Evolutionary conservation across 2,113 vertebrate species (phyloP).

Genomic region (Mobula birostris): DNA sequence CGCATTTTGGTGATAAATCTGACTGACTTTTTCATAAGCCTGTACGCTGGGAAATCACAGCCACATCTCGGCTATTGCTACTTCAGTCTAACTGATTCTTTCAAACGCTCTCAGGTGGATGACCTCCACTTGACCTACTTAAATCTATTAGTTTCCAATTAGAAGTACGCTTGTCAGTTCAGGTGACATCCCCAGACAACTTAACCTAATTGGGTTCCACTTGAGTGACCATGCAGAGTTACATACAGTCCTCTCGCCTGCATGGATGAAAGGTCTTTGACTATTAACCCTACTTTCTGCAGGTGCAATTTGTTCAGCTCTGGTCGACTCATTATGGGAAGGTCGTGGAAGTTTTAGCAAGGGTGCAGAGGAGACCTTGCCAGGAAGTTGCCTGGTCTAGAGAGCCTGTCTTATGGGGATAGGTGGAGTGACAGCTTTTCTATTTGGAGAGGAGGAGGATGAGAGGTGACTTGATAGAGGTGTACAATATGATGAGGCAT

Average conservation of each 20-base stretch:
- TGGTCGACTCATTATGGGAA: too few relatives aligned
- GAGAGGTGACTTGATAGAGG: too few relatives aligned
- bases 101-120: not conserved
- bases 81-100: conserved; percentile 20
- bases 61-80: not conserved
- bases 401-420: too few relatives aligned
- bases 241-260: not conserved
- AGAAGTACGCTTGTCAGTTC: not conserved
- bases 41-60: not conserved
- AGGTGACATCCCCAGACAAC: not conserved
- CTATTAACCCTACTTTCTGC: not conserved
- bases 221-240: not conserved
- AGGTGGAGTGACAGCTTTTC: too few relatives aligned
- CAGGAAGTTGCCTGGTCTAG: too few relatives aligned
- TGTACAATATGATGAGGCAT: too few relatives aligned
- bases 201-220: conserved; percentile 8
- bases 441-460: too few relatives aligned
- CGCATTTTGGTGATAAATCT: too few relatives aligned
- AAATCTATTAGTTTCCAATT: conserved; percentile 16
- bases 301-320: too few relatives aligned
- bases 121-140: not conserved
- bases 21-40: not conserved
- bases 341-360: too few relatives aligned
- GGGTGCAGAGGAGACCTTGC: too few relatives aligned
- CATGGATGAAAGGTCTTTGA: not conserved